Evolutionary conservation across 2,888 invertebrate species (phyloP).

Genomic region (Aricia artaxerxes): DNA sequence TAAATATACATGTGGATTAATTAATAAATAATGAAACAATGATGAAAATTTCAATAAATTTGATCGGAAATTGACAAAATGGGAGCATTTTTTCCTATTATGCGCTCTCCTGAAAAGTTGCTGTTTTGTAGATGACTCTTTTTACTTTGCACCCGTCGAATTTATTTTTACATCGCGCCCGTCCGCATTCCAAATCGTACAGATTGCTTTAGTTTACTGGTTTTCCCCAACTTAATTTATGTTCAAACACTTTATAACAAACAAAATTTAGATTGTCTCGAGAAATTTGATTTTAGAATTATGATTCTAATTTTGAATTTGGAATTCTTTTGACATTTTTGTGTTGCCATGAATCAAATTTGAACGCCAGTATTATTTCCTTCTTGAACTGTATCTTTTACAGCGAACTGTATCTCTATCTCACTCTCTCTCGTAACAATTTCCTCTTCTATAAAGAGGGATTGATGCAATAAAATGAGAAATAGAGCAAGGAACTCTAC

Average conservation of each 20-base stretch:
- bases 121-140: no score
- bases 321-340: background rate
- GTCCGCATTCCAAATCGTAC: slow-evolving; percentile 59
- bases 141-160: no score
- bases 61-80: no score
- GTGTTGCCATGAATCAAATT: background rate
- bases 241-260: background rate
- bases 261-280: slow-evolving; percentile 2
- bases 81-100: no score
- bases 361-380: background rate
- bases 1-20: no score
- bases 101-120: no score
- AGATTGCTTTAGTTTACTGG: slow-evolving; percentile 39
- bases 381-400: background rate
- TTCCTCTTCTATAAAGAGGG: background rate
- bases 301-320: background rate
- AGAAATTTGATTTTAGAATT: background rate
- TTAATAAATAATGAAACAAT: no score
- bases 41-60: no score
- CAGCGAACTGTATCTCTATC: background rate
- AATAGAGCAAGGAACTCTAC: no score
- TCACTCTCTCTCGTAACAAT: background rate
- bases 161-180: slow-evolving; percentile 54
- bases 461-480: no score
- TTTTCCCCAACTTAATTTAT: slow-evolving; percentile 33